These are phyloP conservation scores for Amphiprion clarkii DNA, from an alignment of 2,797 vertebrate genomes.

Conservation along the genomic window DNA sequence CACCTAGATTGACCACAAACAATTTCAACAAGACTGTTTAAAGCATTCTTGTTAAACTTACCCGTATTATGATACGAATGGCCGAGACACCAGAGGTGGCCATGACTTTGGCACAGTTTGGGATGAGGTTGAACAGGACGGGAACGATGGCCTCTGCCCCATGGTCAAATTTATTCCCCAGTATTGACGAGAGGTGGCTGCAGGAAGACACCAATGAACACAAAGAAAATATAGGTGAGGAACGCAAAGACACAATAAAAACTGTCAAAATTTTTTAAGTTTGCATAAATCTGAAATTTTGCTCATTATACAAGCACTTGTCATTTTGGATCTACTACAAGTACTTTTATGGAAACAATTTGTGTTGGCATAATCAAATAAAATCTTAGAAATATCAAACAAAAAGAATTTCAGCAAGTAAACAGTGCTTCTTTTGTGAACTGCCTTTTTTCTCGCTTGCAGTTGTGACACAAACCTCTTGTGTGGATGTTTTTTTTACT, in stretches of 20 bases:
- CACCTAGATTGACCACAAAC: neutral
- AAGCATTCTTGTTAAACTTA: slow-evolving; percentile 68
- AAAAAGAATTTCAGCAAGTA: too few species aligned
- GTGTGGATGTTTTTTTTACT: too few species aligned
- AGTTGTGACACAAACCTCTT: too few species aligned
- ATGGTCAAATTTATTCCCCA: slow-evolving; percentile 98
- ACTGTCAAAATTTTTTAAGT: neutral
- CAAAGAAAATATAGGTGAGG: neutral
- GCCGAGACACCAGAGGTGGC: slow-evolving; percentile 94
- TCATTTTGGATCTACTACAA: neutral
- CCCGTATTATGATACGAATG: slow-evolving; percentile 96
- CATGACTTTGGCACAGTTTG: slow-evolving; percentile 98
- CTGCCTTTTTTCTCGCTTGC: too few species aligned
- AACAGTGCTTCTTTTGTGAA: too few species aligned
- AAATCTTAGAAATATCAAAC: too few species aligned
- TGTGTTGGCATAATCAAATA: too few species aligned
- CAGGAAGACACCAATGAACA: neutral
- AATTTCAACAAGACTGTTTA: neutral
- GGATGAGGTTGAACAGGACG: slow-evolving; percentile 97
- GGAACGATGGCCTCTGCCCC: slow-evolving; percentile 98
- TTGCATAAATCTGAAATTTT: neutral
- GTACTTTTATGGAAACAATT: too few species aligned
- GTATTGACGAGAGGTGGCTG: slow-evolving; percentile 92
- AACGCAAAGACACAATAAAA: neutral
- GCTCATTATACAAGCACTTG: neutral